Conservation (phyloP, 2,888 invertebrate species). For the Orchesella flavescens region DNA sequence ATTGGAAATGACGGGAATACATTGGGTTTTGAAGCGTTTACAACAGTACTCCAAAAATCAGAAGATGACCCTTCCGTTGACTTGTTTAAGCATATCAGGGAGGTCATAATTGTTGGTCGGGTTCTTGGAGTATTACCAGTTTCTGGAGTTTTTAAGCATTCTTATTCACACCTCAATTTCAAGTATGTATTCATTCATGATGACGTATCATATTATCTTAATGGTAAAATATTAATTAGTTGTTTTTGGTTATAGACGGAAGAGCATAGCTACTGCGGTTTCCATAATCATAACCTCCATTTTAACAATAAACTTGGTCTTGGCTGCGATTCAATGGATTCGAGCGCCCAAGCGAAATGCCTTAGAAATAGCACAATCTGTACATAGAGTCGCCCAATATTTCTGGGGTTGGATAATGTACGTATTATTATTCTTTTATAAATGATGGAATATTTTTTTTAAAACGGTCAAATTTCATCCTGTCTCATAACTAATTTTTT, state of each 20-base stretch:
- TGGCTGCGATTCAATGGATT: not conserved
- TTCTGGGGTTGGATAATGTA: not conserved
- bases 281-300: not conserved
- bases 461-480: too few relatives aligned
- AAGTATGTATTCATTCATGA: too few relatives aligned
- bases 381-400: conserved; percentile 1
- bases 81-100: conserved; percentile 44
- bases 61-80: conserved; percentile 25
- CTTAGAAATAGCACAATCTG: not conserved
- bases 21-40: not conserved
- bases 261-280: conserved; percentile 24
- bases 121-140: conserved; percentile 67
- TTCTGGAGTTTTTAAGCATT: conserved; percentile 62
- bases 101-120: conserved; percentile 66
- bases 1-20: too few relatives aligned
- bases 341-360: conserved; percentile 12
- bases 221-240: too few relatives aligned
- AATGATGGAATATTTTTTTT: too few relatives aligned
- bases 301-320: not conserved
- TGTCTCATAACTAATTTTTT: too few relatives aligned
- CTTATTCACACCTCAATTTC: conserved; percentile 22
- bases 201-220: too few relatives aligned
- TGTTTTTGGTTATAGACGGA: not conserved
- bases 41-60: conserved; percentile 25
- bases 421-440: too few relatives aligned